These are phyloP conservation scores for Ceramica pisi DNA, from an alignment of 2,888 invertebrate genomes.

Conservation along the genomic window DNA sequence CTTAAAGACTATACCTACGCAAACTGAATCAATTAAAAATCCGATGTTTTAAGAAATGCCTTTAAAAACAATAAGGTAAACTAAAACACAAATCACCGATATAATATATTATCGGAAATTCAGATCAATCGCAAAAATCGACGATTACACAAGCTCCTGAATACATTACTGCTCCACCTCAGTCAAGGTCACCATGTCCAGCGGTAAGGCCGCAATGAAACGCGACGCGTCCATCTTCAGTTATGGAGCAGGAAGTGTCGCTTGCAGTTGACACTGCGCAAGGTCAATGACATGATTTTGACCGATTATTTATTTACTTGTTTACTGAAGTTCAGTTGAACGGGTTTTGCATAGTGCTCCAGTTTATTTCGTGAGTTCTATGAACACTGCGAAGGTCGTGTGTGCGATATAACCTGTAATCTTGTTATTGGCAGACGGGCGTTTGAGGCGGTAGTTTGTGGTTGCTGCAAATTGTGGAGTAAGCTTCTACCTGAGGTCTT, in stretches of 20 bases:
- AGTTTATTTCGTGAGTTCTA: conserved; percentile 24
- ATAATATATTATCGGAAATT: neutral
- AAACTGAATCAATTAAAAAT: neutral
- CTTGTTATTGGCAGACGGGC: no score
- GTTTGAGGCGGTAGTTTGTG: no score
- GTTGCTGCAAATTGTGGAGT: no score
- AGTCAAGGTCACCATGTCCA: neutral
- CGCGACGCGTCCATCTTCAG: neutral
- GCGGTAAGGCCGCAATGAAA: neutral
- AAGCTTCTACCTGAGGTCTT: no score
- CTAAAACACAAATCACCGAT: neutral
- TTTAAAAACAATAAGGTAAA: neutral
- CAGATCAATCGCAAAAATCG: neutral
- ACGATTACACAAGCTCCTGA: neutral
- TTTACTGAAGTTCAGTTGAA: conserved; percentile 18
- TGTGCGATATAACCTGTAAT: neutral
- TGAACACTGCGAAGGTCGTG: neutral
- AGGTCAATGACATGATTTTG: conserved; percentile 1
- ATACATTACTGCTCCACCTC: conserved; percentile 13
- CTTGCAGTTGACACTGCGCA: neutral
- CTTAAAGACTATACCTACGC: neutral
- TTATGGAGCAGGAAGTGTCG: conserved; percentile 8
- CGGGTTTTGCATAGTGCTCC: neutral
- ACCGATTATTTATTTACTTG: conserved; percentile 23
- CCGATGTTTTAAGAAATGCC: neutral